A percentile compares a stretch with the other conserved stretches of the same genome.
These are phyloP conservation scores for Callimorpha dominula DNA, from an alignment of 2,888 invertebrate species.

Conservation along the genomic window DNA sequence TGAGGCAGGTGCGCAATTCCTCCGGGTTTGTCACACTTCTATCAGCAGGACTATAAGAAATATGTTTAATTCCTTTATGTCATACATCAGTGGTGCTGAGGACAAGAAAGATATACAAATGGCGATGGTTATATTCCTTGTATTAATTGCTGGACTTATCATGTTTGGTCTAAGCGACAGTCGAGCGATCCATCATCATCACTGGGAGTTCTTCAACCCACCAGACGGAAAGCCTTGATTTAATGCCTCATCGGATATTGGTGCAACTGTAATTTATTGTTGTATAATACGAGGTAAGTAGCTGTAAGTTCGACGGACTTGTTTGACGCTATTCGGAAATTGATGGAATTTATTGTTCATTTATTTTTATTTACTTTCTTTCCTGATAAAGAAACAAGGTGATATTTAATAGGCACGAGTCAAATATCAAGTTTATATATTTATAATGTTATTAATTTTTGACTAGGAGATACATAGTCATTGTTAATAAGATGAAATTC, in stretches of 20 bases:
- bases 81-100: slow-evolving; percentile 88
- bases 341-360: too few species aligned
- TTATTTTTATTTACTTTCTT: not conserved
- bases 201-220: slow-evolving; percentile 96
- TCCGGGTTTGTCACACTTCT: slow-evolving; percentile 89
- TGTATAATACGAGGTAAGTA: slow-evolving; percentile 35
- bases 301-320: slow-evolving; percentile 47
- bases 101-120: slow-evolving; percentile 91
- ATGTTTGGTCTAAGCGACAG: slow-evolving; percentile 91
- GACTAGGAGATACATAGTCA: slow-evolving; percentile 32
- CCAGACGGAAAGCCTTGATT: slow-evolving; percentile 87
- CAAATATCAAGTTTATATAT: not conserved
- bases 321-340: slow-evolving; percentile 29
- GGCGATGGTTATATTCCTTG: slow-evolving; percentile 92
- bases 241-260: slow-evolving; percentile 24
- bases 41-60: slow-evolving; percentile 89
- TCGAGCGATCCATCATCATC: slow-evolving; percentile 92
- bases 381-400: not conserved
- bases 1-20: slow-evolving; percentile 90
- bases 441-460: slow-evolving; percentile 12
- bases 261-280: slow-evolving; percentile 27
- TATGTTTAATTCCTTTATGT: slow-evolving; percentile 89
- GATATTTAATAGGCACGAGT: not conserved
- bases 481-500: not conserved
- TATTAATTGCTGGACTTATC: slow-evolving; percentile 92